These are phyloP conservation scores for Anguilla obscura DNA, from an alignment of 2,797 vertebrate species.

Conservation along the genomic window DNA sequence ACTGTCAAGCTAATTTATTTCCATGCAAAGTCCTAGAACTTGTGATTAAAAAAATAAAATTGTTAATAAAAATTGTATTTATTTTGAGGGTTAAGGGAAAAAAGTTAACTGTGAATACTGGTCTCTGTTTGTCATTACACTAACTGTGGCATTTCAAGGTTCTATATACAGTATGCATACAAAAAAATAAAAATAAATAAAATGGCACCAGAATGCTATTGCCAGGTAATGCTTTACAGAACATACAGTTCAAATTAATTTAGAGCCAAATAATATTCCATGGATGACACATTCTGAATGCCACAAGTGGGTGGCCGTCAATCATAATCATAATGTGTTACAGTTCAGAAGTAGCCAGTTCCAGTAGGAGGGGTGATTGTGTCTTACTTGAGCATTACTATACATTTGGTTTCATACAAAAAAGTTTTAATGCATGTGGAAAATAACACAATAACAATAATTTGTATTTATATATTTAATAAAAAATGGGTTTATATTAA, in stretches of 20 bases:
- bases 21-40: neutral
- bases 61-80: neutral
- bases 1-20: neutral
- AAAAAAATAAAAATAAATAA: too few relatives aligned
- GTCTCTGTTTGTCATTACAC: neutral
- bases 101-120: neutral
- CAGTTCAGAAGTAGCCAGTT: neutral
- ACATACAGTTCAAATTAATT: neutral
- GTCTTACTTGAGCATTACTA: neutral
- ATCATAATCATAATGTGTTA: neutral
- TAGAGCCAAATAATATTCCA: neutral
- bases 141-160: neutral
- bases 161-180: neutral
- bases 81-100: neutral
- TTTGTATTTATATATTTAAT: neutral
- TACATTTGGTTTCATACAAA: neutral
- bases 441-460: neutral
- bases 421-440: neutral
- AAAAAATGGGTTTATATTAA: neutral
- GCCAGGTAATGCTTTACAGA: neutral
- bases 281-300: neutral
- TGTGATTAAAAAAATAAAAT: neutral
- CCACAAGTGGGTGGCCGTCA: neutral
- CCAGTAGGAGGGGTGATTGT: neutral
- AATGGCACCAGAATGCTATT: neutral